Evolutionary conservation across 2,113 vertebrate genomes (phyloP).

Genomic region (Spea multiplicata): DNA sequence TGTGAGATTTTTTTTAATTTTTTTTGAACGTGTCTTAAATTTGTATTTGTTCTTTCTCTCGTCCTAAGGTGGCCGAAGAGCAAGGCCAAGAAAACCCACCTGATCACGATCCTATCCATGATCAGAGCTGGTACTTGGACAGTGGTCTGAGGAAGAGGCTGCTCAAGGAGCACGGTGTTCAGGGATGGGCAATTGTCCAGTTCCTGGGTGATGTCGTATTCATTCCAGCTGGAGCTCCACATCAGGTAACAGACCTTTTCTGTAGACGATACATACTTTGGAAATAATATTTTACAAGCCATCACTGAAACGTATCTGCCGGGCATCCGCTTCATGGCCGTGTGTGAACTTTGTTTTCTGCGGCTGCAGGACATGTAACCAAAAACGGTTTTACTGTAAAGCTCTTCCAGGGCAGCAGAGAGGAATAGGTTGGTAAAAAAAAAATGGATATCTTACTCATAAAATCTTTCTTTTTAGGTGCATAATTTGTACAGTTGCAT

Average conservation of each 20-base stretch:
- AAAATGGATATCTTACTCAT: too few relatives aligned
- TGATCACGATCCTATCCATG: constrained; percentile 76
- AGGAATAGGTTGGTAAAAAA: too few relatives aligned
- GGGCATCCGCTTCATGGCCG: too few relatives aligned
- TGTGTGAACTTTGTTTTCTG: too few relatives aligned
- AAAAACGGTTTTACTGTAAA: too few relatives aligned
- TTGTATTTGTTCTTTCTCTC: not conserved
- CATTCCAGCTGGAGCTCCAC: constrained; percentile 77
- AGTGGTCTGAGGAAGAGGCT: constrained; percentile 66
- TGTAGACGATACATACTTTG: too few relatives aligned
- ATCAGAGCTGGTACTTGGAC: constrained; percentile 79
- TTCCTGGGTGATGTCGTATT: constrained; percentile 78
- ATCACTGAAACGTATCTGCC: too few relatives aligned
- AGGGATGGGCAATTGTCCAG: constrained; percentile 79
- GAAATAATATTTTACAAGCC: too few relatives aligned
- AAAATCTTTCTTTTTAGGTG: constrained; percentile 62
- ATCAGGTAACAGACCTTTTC: constrained; percentile 69
- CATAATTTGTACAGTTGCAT: constrained; percentile 81
- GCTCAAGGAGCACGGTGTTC: constrained; percentile 73
- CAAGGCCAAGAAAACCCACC: constrained; percentile 74
- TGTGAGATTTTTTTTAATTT: not conserved
- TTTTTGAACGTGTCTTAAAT: too few relatives aligned
- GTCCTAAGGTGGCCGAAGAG: constrained; percentile 71
- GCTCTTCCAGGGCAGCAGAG: too few relatives aligned
- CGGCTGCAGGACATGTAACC: too few relatives aligned